Percentiles rank a stretch among this genome's conserved stretches.
Evolutionary conservation across 2,888 invertebrate genomes (phyloP).

Genomic region (Autographa pulchrina): DNA sequence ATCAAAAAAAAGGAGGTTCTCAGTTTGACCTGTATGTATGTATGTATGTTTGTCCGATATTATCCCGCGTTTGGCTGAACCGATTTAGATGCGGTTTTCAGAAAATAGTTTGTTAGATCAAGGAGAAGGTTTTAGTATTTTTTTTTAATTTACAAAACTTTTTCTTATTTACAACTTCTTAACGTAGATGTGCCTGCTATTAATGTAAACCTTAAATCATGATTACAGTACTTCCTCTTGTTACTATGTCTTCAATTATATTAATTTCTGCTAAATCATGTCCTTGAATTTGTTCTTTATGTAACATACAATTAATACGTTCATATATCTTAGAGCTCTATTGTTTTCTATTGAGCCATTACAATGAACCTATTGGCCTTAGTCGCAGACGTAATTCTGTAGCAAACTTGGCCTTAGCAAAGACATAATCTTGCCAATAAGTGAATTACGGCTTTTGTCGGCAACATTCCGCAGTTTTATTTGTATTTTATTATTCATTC

Average conservation of each 20-base stretch:
- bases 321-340: constrained; percentile 16
- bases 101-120: no score
- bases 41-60: no score
- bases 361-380: constrained; percentile 36
- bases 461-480: constrained; percentile 20
- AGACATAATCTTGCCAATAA: constrained; percentile 45
- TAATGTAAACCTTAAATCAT: neutral
- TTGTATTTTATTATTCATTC: constrained; percentile 16
- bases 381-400: constrained; percentile 30
- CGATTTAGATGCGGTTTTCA: no score
- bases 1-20: no score
- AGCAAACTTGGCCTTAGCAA: constrained; percentile 42
- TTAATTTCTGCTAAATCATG: neutral
- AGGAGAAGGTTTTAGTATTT: no score
- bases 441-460: constrained; percentile 35
- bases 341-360: constrained; percentile 41
- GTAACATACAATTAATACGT: neutral
- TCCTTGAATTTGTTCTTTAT: constrained; percentile 8
- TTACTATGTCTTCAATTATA: neutral
- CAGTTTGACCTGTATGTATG: no score
- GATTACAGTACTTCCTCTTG: neutral
- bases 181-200: no score
- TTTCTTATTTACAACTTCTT: no score
- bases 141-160: no score
- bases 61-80: no score